Evolutionary conservation across 1,140 invertebrate species (phyloP), one percentile per base, ranked within the genome.

Genomic region (Drosophila baimaii): DNA sequence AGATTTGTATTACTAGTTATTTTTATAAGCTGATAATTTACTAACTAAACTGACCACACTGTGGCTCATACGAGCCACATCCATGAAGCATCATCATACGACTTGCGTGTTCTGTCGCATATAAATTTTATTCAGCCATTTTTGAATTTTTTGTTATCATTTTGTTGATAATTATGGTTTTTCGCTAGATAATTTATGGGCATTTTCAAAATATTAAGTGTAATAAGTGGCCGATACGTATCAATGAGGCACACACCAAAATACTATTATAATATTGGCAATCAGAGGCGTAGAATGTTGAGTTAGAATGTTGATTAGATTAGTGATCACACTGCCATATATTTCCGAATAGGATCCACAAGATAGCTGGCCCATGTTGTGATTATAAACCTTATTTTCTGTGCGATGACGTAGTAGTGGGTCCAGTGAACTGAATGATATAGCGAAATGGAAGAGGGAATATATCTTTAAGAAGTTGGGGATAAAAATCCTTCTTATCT

Each of bases 251-350:
- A 35, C 44, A 23, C 9, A 33, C 33, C 41, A 29, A 71, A 68
- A 69, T 69, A 71, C 37, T 57, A 29, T 27, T 39, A 49, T 47
- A 35, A 21, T 57, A 47, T 33, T 13, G 31, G 13, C 41, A 66
- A 25, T 47, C 44, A 51, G 13, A 9, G n/a, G 12, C 23, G 59
- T 21, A 49, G 44, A 68, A 39, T 39, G 25, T 27, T 10, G 31
- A 63, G n/a, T 37, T 10, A n/a, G 27, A 17, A 39, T 57, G 1
- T 23, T 31, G 64, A 71, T 71, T 70, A 70, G 68, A 71, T 70
- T 69, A 25, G 23, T 46, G 25, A 37, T 69, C 68, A 29, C n/a
- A 29, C n/a, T 31, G 61, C 25, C 13, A 39, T 51, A 65, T 43
- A 44, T 39, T 70, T 56, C 29, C 6, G 25, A n/a, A 35, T 47